phyloP scores from a whole-genome alignment of 2,888 invertebrate species.

The Lepeophtheirus nordmannii region DNA sequence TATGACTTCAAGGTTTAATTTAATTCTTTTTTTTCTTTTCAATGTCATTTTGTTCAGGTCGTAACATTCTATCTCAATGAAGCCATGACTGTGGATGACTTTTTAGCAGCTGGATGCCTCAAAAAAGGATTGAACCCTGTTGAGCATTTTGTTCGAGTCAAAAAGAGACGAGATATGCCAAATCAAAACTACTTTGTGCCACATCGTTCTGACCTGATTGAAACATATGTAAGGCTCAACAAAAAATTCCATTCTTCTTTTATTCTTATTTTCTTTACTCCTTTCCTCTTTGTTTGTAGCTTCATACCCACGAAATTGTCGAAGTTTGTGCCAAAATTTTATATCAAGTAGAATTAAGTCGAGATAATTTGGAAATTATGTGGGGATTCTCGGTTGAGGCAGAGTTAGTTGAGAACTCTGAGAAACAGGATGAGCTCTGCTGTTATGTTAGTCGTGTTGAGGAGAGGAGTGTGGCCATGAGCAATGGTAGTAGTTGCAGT shows the following conservation, averaged over 20 bases:
- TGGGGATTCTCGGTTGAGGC: conserved; percentile 97
- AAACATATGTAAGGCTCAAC: conserved; percentile 68
- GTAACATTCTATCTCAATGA: conserved; percentile 74
- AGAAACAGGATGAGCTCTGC: conserved; percentile 87
- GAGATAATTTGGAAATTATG: conserved; percentile 79
- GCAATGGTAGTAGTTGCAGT: conserved; percentile 57
- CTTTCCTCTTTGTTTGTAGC: conserved; percentile 39
- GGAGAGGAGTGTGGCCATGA: conserved; percentile 87
- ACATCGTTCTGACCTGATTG: conserved; percentile 80
- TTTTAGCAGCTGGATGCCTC: conserved; percentile 77
- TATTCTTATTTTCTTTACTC: conserved; percentile 10
- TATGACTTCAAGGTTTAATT: background rate
- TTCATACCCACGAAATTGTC: conserved; percentile 81
- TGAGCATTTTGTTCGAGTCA: conserved; percentile 88
- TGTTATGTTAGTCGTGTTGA: conserved; percentile 92
- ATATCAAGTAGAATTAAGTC: conserved; percentile 83
- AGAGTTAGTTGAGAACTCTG: conserved; percentile 86
- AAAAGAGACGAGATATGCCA: conserved; percentile 84
- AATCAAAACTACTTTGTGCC: conserved; percentile 93
- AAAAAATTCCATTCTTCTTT: background rate
- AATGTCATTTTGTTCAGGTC: conserved; percentile 34
- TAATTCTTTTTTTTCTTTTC: background rate
- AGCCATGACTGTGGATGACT: conserved; percentile 87
- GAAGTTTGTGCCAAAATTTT: conserved; percentile 93
- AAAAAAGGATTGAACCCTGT: conserved; percentile 79